phyloP scores from a whole-genome alignment of 2,888 invertebrate genomes.

The Cylindroiulus punctatus region DNA sequence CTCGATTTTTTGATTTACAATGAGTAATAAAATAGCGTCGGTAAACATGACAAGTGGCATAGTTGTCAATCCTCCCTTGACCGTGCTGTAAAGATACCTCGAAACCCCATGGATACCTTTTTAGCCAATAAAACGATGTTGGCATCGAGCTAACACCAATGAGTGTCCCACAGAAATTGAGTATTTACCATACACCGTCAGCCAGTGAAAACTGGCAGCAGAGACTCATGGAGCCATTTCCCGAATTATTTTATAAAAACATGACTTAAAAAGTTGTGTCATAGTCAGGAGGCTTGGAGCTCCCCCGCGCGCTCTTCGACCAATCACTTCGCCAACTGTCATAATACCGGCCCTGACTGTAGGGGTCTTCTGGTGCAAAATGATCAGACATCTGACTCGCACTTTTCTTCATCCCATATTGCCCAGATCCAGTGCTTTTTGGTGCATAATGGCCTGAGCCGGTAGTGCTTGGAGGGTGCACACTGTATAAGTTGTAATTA shows the following conservation, averaged over 20 bases:
- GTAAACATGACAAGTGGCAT: slow-evolving; percentile 6
- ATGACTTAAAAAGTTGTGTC: slow-evolving; percentile 54
- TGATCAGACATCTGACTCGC: slow-evolving; percentile 24
- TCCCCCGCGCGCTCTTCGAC: slow-evolving; percentile 44
- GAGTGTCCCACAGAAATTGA: slow-evolving; percentile 36
- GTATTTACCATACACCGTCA: slow-evolving; percentile 42
- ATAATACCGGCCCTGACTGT: slow-evolving; percentile 54
- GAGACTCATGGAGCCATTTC: slow-evolving; percentile 52
- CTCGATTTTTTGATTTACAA: neutral
- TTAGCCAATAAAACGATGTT: neutral
- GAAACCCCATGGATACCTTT: slow-evolving; percentile 31
- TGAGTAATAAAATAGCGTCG: neutral
- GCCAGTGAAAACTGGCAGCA: slow-evolving; percentile 40
- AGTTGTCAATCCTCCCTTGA: slow-evolving; percentile 6
- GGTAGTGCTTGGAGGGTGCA: slow-evolving; percentile 47
- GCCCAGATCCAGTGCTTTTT: slow-evolving; percentile 40
- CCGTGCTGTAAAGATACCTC: slow-evolving; percentile 13
- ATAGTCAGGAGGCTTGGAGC: slow-evolving; percentile 55
- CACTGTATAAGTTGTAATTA: slow-evolving; percentile 53
- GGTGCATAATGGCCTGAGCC: slow-evolving; percentile 17
- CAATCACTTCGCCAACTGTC: slow-evolving; percentile 57
- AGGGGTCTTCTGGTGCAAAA: slow-evolving; percentile 48
- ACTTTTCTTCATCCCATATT: slow-evolving; percentile 35
- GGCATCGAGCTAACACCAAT: slow-evolving; percentile 16
- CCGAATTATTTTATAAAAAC: neutral